Evolutionary conservation across 2,888 invertebrate genomes (phyloP).

Genomic region (Lumbricus terrestris): DNA sequence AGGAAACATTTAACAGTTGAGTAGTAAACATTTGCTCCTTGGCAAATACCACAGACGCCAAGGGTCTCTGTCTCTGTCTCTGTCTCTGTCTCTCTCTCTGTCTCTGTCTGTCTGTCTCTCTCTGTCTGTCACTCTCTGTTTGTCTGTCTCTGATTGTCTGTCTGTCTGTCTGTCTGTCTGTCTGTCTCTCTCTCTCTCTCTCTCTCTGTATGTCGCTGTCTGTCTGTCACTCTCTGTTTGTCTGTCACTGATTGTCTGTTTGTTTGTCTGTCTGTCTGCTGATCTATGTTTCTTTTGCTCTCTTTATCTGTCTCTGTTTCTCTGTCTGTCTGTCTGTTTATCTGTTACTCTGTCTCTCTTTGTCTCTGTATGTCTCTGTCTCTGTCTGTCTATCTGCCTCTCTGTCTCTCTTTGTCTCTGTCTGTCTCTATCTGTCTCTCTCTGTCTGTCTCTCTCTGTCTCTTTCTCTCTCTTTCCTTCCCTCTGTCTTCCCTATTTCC

Average conservation of each 20-base stretch:
- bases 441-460: constrained; percentile 27
- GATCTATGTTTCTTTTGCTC: background rate
- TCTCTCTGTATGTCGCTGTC: background rate
- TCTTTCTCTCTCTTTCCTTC: constrained; percentile 29
- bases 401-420: background rate
- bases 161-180: no score
- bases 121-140: no score
- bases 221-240: background rate
- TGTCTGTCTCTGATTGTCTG: no score
- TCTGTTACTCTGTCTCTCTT: background rate
- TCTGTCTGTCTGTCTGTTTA: background rate
- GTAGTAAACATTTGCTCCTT: background rate
- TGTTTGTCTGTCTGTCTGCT: no score
- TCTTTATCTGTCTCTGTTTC: background rate
- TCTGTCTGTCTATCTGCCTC: background rate
- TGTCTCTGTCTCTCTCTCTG: background rate
- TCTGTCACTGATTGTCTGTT: no score
- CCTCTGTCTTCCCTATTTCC: background rate
- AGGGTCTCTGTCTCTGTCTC: background rate
- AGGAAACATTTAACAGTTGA: background rate
- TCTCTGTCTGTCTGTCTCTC: no score
- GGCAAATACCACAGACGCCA: background rate
- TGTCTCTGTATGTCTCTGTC: background rate
- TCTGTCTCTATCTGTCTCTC: background rate
- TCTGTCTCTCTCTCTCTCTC: no score